Conservation (phyloP, 1,140 invertebrate genomes). For the Temnothorax curvispinosus region DNA sequence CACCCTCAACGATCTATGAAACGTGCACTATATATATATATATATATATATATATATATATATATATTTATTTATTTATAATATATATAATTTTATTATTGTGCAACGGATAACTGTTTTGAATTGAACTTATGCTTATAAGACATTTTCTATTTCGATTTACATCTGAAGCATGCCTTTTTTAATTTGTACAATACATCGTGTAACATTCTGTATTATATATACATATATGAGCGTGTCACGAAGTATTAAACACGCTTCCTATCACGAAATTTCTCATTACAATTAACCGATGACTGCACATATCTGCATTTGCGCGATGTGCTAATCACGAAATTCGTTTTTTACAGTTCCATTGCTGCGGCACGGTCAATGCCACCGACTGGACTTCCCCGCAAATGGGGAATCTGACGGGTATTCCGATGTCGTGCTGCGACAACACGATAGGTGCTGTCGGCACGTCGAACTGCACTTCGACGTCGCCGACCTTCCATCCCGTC, state of each 20-base stretch:
- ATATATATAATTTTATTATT: background rate
- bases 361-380: constrained; percentile 87
- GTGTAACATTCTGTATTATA: background rate
- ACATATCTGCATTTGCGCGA: background rate
- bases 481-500: constrained; percentile 50
- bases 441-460: constrained; percentile 80
- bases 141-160: background rate
- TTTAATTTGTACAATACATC: background rate
- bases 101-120: background rate
- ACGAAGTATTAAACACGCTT: constrained; percentile 12
- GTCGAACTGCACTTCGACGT: constrained; percentile 80
- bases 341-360: constrained; percentile 89
- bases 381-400: constrained; percentile 87
- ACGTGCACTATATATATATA: background rate
- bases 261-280: background rate
- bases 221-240: background rate
- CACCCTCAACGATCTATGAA: constrained; percentile 41
- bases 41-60: background rate
- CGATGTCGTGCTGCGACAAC: constrained; percentile 88
- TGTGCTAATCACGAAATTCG: background rate
- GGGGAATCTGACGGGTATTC: constrained; percentile 80
- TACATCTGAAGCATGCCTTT: background rate
- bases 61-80: background rate
- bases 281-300: background rate
- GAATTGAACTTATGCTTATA: background rate